Evolutionary conservation across 1,140 invertebrate species (phyloP), one percentile per base, ranked within the genome.

Genomic region (Trialeurodes vaporariorum): DNA sequence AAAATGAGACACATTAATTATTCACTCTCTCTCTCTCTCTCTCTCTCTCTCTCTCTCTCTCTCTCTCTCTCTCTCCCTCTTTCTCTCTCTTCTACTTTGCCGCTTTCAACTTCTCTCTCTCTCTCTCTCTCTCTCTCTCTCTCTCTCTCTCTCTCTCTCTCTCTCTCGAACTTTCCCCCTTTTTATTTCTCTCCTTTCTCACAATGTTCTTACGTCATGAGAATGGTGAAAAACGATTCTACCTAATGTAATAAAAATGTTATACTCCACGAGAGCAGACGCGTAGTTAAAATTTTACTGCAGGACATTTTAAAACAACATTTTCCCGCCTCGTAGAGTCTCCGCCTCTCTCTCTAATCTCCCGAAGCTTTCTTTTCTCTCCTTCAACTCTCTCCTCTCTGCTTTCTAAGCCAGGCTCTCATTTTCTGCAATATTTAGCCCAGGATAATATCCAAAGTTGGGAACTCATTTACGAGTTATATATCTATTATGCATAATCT

Each of bases 1-100:
- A 72, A 72, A 72, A 72, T 72, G 71, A 72, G 70, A 71, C 71
- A 71, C 71, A 72, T 72, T 72, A 72, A 72, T 72, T 72, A 72
- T 72, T 72, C 71, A 58, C 58, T 25, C 40, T 27, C 49, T 58
- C 24, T 65, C 58, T 34, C 25, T 34, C 64, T 65, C n/a, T 22
- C n/a, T 34, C 25, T 34, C 64, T 65, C n/a, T 22, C n/a, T 72
- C 71, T 25, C 58, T 25, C 40, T 27, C 49, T 58, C 24, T 65
- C 58, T 34, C 25, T 34, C 64, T 65, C n/a, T 22, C n/a, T n/a
- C n/a, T n/a, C n/a, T n/a, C n/a, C n/a, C n/a, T n/a, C n/a, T n/a
- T n/a, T n/a, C n/a, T n/a, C n/a, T n/a, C n/a, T n/a, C n/a, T n/a
- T n/a, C n/a, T n/a, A n/a, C n/a, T n/a, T n/a, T n/a, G n/a, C n/a